Percentiles rank a stretch among this genome's conserved stretches.
Evolutionary conservation across 2,888 invertebrate genomes (phyloP).

Genomic region (Hydroisotoma schaefferi): DNA sequence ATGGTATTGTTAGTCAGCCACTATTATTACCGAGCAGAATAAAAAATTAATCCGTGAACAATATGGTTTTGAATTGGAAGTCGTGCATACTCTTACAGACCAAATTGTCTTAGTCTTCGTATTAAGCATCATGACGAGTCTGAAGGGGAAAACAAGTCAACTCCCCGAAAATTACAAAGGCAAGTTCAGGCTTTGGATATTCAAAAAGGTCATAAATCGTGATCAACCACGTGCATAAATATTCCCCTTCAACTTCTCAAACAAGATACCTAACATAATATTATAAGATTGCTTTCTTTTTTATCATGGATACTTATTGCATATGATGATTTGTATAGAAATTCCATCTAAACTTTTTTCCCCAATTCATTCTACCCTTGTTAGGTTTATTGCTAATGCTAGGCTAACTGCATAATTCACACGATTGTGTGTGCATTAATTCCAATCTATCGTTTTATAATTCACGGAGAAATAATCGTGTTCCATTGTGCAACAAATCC

Average conservation of each 20-base stretch:
- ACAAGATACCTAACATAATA: no score
- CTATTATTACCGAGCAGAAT: neutral
- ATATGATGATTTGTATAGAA: conserved; percentile 16
- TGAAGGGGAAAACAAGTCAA: conserved; percentile 12
- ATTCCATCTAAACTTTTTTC: conserved; percentile 8
- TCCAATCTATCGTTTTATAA: no score
- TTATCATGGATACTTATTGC: neutral
- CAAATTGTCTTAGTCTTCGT: neutral
- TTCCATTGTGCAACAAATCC: no score
- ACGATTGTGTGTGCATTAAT: conserved; percentile 9
- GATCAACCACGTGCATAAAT: conserved; percentile 21
- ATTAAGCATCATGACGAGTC: neutral
- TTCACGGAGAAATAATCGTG: conserved; percentile 11
- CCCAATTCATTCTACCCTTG: neutral
- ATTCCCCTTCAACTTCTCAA: conserved; percentile 15
- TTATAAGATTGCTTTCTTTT: conserved; percentile 18
- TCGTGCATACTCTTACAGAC: conserved; percentile 9
- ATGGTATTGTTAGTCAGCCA: conserved; percentile 7
- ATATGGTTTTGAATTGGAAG: conserved; percentile 8
- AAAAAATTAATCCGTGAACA: conserved; percentile 4
- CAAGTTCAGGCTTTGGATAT: conserved; percentile 33
- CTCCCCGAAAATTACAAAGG: conserved; percentile 26
- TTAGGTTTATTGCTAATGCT: conserved; percentile 15
- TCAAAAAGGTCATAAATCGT: conserved; percentile 34
- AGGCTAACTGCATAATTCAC: conserved; percentile 15